Evolutionary conservation across 2,888 invertebrate genomes (phyloP).

Genomic region (Xanthorhoe spadicearia): DNA sequence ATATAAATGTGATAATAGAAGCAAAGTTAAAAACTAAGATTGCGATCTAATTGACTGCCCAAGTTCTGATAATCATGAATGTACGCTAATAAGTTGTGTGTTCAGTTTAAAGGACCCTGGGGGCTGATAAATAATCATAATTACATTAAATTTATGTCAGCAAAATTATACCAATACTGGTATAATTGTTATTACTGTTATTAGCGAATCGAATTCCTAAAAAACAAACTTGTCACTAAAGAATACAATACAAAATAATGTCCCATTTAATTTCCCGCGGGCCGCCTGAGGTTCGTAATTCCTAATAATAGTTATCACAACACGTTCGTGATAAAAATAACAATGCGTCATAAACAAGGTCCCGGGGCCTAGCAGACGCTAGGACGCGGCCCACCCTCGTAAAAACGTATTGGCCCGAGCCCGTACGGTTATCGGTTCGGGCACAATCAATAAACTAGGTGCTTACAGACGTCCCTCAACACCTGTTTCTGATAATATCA

Average conservation of each 20-base stretch:
- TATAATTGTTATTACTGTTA: too few relatives aligned
- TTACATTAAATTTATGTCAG: too few relatives aligned
- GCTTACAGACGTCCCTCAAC: slow-evolving; percentile 6
- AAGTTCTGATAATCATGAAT: too few relatives aligned
- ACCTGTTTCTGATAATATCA: not conserved
- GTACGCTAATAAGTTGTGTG: too few relatives aligned
- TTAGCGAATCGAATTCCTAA: too few relatives aligned
- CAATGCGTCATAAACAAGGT: slow-evolving; percentile 11
- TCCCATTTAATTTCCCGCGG: slow-evolving; percentile 18
- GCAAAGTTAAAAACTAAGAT: too few relatives aligned
- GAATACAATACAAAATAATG: slow-evolving; percentile 1
- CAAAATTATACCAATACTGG: too few relatives aligned
- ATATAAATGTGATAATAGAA: too few relatives aligned
- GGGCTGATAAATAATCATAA: too few relatives aligned
- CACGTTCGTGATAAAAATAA: slow-evolving; percentile 7
- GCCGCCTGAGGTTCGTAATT: slow-evolving; percentile 9
- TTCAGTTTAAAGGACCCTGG: too few relatives aligned
- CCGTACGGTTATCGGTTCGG: slow-evolving; percentile 13
- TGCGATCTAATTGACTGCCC: too few relatives aligned
- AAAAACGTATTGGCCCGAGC: slow-evolving; percentile 5
- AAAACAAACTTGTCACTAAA: not conserved
- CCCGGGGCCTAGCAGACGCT: not conserved
- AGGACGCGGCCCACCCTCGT: slow-evolving; percentile 1
- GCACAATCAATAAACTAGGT: slow-evolving; percentile 12
- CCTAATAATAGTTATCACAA: slow-evolving; percentile 18